Conservation (phyloP, 53 echinoderm and acorn worm genomes). For the Arbacia lixula region DNA sequence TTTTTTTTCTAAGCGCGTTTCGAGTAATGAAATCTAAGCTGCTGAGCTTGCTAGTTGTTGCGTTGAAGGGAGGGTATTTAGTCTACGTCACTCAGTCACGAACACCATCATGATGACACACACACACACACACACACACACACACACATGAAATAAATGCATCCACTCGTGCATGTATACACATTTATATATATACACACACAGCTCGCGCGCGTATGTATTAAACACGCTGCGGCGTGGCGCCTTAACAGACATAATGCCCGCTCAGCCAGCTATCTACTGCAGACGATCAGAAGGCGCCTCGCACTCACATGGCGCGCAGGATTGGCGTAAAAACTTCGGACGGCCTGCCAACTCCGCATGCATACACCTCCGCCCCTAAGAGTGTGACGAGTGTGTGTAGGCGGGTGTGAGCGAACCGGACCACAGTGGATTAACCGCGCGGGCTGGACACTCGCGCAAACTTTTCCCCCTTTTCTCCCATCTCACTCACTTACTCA, state of each 20-base stretch:
- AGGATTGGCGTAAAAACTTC: constrained; percentile 19
- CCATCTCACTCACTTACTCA: not conserved
- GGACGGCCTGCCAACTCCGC: not conserved
- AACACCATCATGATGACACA: constrained; percentile 8
- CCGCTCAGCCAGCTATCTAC: constrained; percentile 33
- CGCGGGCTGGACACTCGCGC: constrained; percentile 21
- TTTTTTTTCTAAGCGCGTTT: constrained; percentile 6
- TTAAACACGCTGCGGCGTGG: too few relatives aligned
- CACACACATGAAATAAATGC: constrained; percentile 7
- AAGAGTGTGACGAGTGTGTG: too few relatives aligned
- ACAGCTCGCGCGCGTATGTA: constrained; percentile 12
- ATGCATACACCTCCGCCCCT: not conserved
- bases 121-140: constrained; percentile 9
- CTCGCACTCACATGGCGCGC: not conserved
- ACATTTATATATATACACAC: not conserved
- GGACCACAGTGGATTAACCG: constrained; percentile 21
- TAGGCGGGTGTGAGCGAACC: not conserved
- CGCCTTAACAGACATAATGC: constrained; percentile 13
- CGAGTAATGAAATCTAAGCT: constrained; percentile 16
- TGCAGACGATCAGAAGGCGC: constrained; percentile 20
- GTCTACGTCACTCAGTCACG: constrained; percentile 39
- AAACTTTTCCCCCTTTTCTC: constrained; percentile 10
- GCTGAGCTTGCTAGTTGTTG: constrained; percentile 30
- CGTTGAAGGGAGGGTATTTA: constrained; percentile 16
- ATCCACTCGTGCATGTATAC: not conserved